Percentiles rank a stretch among this genome's conserved stretches.
Conservation (phyloP, 30 jellyfish, hydroid and myxozoan genomes). For the Cassiopea xamachana region DNA sequence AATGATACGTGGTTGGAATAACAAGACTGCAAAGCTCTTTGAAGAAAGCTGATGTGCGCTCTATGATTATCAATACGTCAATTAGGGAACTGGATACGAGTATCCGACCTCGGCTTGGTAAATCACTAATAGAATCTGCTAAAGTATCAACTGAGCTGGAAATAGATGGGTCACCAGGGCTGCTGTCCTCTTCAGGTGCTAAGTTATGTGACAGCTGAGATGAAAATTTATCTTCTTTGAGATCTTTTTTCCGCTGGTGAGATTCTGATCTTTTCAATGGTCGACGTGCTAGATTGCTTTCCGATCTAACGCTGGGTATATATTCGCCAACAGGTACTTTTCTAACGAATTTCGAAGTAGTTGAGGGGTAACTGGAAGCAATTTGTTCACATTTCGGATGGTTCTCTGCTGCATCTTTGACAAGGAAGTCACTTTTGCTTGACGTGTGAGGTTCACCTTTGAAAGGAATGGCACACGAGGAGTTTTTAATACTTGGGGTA, state of each 20-base stretch:
- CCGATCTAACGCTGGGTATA: not conserved
- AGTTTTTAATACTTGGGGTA: not conserved
- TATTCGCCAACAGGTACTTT: not conserved
- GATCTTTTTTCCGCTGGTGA: not conserved
- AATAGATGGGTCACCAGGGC: not conserved
- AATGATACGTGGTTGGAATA: conserved; percentile 17
- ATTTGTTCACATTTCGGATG: not conserved
- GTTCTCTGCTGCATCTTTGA: not conserved
- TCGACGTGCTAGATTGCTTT: not conserved
- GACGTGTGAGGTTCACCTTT: not conserved
- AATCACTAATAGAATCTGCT: not conserved
- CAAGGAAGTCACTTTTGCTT: too few relatives aligned
- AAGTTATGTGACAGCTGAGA: not conserved
- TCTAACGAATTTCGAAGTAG: not conserved
- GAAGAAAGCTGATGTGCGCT: conserved; percentile 35
- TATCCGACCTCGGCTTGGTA: conserved; percentile 38
- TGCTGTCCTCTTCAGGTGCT: not conserved
- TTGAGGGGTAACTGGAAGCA: not conserved
- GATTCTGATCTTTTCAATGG: not conserved
- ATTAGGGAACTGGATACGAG: conserved; percentile 42
- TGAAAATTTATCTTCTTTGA: not conserved
- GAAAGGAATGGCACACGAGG: not conserved
- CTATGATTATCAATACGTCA: conserved; percentile 18
- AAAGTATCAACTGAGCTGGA: not conserved
- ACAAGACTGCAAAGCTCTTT: conserved; percentile 37